Evolutionary conservation across 2,797 vertebrate species (phyloP).

Genomic region (Crax fasciolata): DNA sequence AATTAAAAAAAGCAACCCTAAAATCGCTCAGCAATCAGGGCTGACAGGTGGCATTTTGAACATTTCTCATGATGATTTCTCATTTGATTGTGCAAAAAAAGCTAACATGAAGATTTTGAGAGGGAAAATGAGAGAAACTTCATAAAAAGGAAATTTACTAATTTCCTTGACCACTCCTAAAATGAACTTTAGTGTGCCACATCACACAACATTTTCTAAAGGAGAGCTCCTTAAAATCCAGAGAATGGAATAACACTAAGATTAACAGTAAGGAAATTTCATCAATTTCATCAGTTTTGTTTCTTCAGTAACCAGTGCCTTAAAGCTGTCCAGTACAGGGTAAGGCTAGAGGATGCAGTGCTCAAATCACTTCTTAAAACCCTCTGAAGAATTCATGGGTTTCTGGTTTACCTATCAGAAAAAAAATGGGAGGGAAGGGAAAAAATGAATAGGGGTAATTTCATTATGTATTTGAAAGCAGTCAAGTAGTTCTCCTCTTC

Average conservation of each 20-base stretch:
- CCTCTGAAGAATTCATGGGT: neutral
- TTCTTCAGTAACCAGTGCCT: neutral
- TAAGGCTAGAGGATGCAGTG: neutral
- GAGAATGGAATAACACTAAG: neutral
- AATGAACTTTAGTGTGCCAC: neutral
- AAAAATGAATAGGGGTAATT: neutral
- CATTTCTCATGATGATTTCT: neutral
- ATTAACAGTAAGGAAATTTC: neutral
- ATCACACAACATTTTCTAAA: neutral
- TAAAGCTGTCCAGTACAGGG: neutral
- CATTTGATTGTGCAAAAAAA: neutral
- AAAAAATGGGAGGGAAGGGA: neutral
- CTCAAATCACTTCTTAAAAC: neutral
- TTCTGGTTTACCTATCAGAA: neutral
- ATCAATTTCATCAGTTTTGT: neutral
- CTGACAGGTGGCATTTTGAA: neutral
- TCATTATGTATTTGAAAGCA: neutral
- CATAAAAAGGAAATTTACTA: neutral
- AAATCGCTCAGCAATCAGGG: neutral
- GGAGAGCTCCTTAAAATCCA: neutral
- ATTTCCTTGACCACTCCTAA: neutral
- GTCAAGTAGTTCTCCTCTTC: neutral
- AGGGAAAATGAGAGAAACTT: neutral
- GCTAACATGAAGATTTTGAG: neutral
- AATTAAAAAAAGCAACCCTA: neutral